Evolutionary conservation across 2,113 vertebrate species (phyloP).

Genomic region (Butastur rufipennis): DNA sequence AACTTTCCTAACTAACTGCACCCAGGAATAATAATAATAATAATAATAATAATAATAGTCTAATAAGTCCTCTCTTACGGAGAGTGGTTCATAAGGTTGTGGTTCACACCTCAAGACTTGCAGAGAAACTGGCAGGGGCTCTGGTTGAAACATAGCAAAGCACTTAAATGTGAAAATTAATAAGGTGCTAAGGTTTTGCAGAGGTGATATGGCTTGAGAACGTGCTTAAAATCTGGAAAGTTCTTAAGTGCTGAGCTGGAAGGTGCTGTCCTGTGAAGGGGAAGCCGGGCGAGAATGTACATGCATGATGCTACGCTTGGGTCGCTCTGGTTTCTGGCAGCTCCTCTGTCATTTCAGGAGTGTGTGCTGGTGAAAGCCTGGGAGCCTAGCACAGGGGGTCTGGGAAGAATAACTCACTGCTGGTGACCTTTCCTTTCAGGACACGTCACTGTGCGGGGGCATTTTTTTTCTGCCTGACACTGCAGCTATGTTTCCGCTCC

Average conservation of each 20-base stretch:
- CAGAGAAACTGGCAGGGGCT: neutral
- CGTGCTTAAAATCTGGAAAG: neutral
- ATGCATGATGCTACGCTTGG: accelerated
- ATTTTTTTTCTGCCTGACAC: neutral
- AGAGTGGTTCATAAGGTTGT: neutral
- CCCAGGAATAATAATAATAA: neutral
- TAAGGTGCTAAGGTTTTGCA: neutral
- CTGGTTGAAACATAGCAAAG: neutral
- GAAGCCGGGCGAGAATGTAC: neutral
- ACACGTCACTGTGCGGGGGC: neutral
- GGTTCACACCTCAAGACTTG: neutral
- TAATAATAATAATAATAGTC: neutral
- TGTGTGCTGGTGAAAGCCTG: neutral
- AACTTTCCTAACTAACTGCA: neutral
- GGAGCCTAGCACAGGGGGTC: neutral
- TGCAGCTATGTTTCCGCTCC: neutral
- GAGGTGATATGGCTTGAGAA: neutral
- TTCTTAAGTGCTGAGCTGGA: neutral
- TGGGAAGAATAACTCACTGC: neutral
- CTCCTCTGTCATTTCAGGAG: neutral
- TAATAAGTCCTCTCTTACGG: neutral
- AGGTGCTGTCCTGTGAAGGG: neutral
- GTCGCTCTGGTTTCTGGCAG: neutral
- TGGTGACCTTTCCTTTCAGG: slow-evolving; percentile 2
- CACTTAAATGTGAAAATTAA: neutral